phyloP scores from a whole-genome alignment of 1,140 invertebrate genomes.

The Neotoxoptera formosana region DNA sequence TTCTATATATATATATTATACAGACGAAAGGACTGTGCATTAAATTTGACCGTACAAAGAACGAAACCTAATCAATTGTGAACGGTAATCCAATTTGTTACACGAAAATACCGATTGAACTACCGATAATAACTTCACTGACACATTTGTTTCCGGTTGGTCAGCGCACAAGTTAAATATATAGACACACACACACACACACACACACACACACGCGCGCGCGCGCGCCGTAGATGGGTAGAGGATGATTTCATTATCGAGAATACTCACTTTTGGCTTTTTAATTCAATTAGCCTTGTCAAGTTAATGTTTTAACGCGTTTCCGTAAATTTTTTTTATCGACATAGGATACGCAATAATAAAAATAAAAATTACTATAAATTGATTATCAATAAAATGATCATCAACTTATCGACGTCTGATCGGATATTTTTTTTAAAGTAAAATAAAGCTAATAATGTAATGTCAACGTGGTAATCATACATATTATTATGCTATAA shows the following conservation, averaged over 20 bases:
- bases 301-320: conserved; percentile 18
- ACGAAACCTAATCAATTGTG: background rate
- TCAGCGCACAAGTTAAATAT: background rate
- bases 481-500: background rate
- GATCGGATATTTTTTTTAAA: background rate
- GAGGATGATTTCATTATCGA: conserved; percentile 41
- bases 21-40: background rate
- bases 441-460: background rate
- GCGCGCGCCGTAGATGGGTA: background rate
- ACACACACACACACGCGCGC: background rate
- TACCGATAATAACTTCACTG: conserved; percentile 14
- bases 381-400: background rate
- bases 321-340: conserved; percentile 25
- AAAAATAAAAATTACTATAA: background rate
- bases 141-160: conserved; percentile 23
- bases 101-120: conserved; percentile 37
- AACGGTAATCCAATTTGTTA: conserved; percentile 34
- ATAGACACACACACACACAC: background rate
- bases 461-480: background rate
- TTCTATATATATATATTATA: background rate
- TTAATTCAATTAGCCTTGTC: conserved; percentile 32
- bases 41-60: background rate
- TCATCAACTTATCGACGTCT: background rate
- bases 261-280: conserved; percentile 12
- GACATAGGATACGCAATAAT: background rate